Evolutionary conservation across 2,888 invertebrate genomes (phyloP).

Genomic region (Sialis fuliginosa): DNA sequence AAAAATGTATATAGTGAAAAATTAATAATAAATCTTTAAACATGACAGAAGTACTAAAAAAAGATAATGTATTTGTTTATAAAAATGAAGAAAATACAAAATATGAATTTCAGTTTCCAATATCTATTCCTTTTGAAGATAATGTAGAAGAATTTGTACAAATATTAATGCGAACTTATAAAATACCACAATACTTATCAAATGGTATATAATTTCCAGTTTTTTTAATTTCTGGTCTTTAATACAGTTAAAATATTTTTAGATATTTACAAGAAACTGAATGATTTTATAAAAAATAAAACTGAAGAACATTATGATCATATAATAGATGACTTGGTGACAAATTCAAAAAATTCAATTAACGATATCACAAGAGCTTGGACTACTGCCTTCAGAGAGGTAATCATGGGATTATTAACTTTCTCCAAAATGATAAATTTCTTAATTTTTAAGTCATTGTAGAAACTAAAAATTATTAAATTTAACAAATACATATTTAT

Average conservation of each 20-base stretch:
- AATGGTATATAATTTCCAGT: constrained; percentile 26
- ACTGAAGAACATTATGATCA: constrained; percentile 50
- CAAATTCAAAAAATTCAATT: constrained; percentile 43
- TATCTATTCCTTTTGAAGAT: constrained; percentile 40
- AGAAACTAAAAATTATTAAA: constrained; percentile 1
- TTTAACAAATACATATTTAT: neutral
- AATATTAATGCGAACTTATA: constrained; percentile 45
- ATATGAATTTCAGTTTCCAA: constrained; percentile 33
- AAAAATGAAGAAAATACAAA: no score
- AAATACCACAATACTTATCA: constrained; percentile 50
- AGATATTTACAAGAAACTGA: constrained; percentile 41
- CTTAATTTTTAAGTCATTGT: neutral
- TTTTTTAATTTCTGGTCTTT: constrained; percentile 2
- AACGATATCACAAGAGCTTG: constrained; percentile 62
- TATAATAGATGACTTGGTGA: constrained; percentile 39
- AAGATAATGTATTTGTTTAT: no score
- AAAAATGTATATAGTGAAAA: no score
- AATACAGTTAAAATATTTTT: constrained; percentile 10
- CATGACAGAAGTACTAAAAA: no score
- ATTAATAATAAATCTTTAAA: no score
- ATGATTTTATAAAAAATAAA: constrained; percentile 43
- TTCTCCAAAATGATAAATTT: neutral
- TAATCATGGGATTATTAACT: constrained; percentile 15
- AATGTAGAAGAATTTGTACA: constrained; percentile 44
- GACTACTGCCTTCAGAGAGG: constrained; percentile 59